These are phyloP conservation scores for Carlito syrichta DNA, from an alignment of 2,113 vertebrate genomes.

Conservation along the genomic window DNA sequence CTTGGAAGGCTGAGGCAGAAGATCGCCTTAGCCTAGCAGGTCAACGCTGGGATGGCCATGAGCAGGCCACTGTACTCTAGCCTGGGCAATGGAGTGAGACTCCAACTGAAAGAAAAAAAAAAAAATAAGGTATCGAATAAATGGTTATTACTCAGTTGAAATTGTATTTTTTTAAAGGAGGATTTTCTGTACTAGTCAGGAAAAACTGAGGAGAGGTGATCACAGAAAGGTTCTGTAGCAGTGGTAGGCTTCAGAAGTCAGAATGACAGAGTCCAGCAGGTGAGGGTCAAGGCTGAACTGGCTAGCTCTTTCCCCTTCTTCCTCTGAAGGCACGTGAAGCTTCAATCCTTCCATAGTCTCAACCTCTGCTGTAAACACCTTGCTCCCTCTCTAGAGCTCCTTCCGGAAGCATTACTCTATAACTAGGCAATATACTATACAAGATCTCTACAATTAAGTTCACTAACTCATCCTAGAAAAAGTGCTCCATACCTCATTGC, in stretches of 20 bases:
- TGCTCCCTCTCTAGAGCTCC: not conserved
- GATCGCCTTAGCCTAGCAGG: no score
- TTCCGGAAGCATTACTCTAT: not conserved
- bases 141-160: not conserved
- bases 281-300: not conserved
- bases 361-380: not conserved
- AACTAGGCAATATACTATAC: not conserved
- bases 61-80: no score
- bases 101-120: no score
- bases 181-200: not conserved
- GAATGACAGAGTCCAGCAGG: not conserved
- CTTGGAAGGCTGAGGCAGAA: no score
- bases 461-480: no score
- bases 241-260: not conserved
- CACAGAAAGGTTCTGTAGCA: not conserved
- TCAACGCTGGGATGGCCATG: no score
- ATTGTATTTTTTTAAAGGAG: not conserved
- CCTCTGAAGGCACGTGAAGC: not conserved
- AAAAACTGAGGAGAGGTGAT: not conserved
- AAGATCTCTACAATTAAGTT: no score
- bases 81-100: no score
- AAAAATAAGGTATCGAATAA: not conserved
- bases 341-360: not conserved
- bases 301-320: not conserved
- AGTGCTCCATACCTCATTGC: no score